phyloP scores from a whole-genome alignment of 2,113 vertebrate species.

The Pristiophorus japonicus region DNA sequence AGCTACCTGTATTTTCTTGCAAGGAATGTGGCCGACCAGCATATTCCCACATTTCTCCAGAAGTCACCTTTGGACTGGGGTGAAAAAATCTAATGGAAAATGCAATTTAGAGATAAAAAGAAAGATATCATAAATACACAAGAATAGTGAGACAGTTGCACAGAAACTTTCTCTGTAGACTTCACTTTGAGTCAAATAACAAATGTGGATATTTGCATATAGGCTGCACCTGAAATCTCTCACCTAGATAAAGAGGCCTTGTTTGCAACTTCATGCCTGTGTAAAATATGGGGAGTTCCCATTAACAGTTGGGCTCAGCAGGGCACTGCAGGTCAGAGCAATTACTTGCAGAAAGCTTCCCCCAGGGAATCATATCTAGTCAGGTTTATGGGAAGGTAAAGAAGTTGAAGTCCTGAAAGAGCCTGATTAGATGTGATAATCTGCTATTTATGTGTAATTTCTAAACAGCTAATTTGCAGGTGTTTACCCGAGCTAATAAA shows the following conservation, averaged over 20 bases:
- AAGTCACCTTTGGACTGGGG: background rate
- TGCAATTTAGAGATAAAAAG: background rate
- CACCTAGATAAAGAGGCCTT: slow-evolving; percentile 23
- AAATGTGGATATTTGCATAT: background rate
- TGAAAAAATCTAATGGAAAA: background rate
- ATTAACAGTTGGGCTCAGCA: slow-evolving; percentile 57
- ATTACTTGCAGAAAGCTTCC: slow-evolving; percentile 80
- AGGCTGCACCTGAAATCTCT: background rate
- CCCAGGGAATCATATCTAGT: slow-evolving; percentile 69
- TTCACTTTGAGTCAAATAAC: background rate
- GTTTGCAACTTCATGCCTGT: slow-evolving; percentile 40
- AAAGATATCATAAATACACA: background rate
- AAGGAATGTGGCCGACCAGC: background rate
- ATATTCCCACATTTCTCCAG: background rate
- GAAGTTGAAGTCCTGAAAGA: slow-evolving; percentile 81
- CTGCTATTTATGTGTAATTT: slow-evolving; percentile 99
- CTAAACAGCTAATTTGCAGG: slow-evolving; percentile 84
- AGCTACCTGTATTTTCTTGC: background rate
- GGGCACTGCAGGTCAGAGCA: slow-evolving; percentile 80
- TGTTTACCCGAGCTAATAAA: slow-evolving; percentile 82
- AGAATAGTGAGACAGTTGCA: background rate
- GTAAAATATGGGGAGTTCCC: slow-evolving; percentile 50
- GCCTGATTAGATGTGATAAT: slow-evolving; percentile 95
- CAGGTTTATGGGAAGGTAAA: slow-evolving; percentile 89
- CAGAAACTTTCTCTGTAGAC: background rate